Evolutionary conservation across 2,113 vertebrate species (phyloP), one percentile per base, ranked within the genome.

Genomic region (Acanthochromis polyacanthus): DNA sequence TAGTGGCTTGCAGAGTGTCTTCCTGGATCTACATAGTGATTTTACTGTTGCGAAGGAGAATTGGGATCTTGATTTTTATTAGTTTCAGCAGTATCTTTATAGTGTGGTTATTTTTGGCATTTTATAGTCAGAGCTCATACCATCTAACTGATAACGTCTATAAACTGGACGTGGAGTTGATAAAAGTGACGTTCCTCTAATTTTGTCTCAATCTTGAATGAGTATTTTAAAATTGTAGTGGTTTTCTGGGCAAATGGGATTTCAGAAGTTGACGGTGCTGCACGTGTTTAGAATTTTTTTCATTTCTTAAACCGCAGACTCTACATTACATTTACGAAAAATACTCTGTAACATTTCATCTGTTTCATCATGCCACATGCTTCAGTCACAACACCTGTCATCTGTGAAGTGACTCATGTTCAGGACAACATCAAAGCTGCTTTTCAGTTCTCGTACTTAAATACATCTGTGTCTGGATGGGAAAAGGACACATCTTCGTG

Each of bases 391-490:
- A 53, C 46, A 71, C 7, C 48, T 71, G 38, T 14, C 48, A 43
- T 59, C 46, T 61, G 40, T 72, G 38, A 60, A 22, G 56, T 88
- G 59, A 74, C 22, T 68, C 55, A 2, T 30, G n/a, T 32, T 75
- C 16, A 40, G 9, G 40, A 16, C 3, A 51, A 75, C 56, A 65
- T 77, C 59, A 85, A 43, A 77, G 67, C 14, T 46, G 23, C 25
- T 30, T 51, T 62, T 67, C 52, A 51, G 19, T 58, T 60, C 20
- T 63, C 20, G 36, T 22, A 43, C 17, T 40, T 52, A 8, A 67
- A 71, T 46, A 4, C 5, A 45, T 80, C 23, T 19, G 7, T 30
- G 30, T 30, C 30, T 30, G 30, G 30, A 36, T 23, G n/a, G 30
- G 16, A 19, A 32, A 69, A 5, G 14, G 25, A 10, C 14, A 32